Conservation (phyloP, 2,113 vertebrate species). For the Bombycilla garrulus region DNA sequence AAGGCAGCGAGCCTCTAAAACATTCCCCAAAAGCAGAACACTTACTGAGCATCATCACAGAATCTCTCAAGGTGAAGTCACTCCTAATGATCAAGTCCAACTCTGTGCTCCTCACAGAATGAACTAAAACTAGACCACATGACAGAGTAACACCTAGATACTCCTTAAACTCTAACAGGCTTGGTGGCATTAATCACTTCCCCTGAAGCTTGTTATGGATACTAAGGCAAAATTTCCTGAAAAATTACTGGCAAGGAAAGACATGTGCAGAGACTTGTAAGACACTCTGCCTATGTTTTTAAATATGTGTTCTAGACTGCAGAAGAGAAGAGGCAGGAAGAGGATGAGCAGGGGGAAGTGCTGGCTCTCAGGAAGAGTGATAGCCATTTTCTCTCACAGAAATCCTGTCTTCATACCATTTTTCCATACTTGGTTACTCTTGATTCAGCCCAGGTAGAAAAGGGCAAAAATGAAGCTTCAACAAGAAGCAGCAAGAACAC, state of each 20-base stretch:
- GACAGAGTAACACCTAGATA: background rate
- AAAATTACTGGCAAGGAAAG: background rate
- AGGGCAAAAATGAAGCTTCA: background rate
- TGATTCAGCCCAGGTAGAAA: background rate
- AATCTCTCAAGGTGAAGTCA: background rate
- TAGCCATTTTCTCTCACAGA: background rate
- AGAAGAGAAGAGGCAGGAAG: background rate
- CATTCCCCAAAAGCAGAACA: fast-evolving
- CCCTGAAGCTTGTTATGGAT: fast-evolving
- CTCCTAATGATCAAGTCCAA: background rate
- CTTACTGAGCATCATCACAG: background rate
- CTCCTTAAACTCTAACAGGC: background rate
- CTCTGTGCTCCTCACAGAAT: background rate
- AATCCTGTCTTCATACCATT: background rate
- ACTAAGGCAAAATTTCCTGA: background rate
- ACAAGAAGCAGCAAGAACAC: background rate
- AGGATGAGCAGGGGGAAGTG: background rate
- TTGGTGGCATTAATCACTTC: background rate
- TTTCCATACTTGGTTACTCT: background rate
- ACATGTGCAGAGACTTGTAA: fast-evolving
- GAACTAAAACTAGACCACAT: background rate
- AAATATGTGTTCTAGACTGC: background rate
- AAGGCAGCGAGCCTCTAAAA: no score
- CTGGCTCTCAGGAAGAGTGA: fast-evolving
- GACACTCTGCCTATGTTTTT: background rate